A percentile compares a stretch with the other conserved stretches of the same genome.
These are phyloP conservation scores for Hypsibius dujardini DNA, from an alignment of 1,140 invertebrate genomes.

Conservation along the genomic window DNA sequence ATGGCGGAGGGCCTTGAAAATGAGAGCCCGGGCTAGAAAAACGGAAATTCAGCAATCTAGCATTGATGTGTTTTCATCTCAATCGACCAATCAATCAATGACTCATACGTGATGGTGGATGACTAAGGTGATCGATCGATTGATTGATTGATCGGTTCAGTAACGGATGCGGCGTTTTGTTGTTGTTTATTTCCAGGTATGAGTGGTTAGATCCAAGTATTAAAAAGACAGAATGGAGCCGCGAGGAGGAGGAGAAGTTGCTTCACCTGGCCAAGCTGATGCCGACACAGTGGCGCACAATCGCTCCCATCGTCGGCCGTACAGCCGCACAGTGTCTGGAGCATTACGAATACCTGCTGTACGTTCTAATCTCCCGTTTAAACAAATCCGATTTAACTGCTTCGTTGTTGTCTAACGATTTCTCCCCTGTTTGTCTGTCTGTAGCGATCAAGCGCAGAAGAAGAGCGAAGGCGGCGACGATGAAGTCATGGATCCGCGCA, in stretches of 20 bases:
- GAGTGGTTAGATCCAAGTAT: constrained; percentile 99
- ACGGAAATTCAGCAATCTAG: too few species aligned
- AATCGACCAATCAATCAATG: too few species aligned
- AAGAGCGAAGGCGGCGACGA: constrained; percentile 85
- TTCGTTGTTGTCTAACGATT: too few species aligned
- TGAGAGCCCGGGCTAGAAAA: too few species aligned
- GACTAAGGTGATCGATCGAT: too few species aligned
- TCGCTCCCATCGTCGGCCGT: constrained; percentile 92
- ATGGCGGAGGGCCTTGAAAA: too few species aligned
- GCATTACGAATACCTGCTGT: constrained; percentile 86
- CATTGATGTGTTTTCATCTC: too few species aligned
- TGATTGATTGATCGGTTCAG: neutral
- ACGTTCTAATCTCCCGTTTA: too few species aligned
- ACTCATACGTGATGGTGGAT: too few species aligned
- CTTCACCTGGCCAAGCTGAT: constrained; percentile 94
- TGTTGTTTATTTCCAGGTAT: constrained; percentile 38
- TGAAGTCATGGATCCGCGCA: constrained; percentile 73
- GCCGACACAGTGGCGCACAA: constrained; percentile 99
- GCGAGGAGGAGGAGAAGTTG: constrained; percentile 96
- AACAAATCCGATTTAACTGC: too few species aligned
- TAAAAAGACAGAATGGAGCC: constrained; percentile 99
- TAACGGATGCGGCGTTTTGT: constrained; percentile 1
- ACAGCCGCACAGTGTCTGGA: constrained; percentile 97
- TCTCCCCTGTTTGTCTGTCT: constrained; percentile 21
- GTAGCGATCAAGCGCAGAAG: constrained; percentile 89